Base-by-base conservation (phyloP, 1,140 invertebrate species). In the Calephelis virginiensis region DNA sequence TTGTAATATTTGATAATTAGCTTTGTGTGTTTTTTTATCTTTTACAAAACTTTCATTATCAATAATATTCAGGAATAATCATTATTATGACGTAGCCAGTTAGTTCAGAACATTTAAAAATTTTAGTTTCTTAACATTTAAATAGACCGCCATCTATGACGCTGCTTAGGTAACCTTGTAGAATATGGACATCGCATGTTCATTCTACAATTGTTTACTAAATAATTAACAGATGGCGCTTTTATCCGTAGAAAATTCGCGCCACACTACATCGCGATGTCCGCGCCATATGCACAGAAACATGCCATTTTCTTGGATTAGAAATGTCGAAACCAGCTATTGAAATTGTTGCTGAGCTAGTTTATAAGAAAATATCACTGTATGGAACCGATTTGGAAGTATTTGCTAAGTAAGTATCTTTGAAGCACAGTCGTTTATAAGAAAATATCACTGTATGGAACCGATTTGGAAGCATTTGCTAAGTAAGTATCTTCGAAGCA, bases 381-480 rank as follows among this genome's bases (percentile, higher is more conserved):
- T 92, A 92, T 71, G 89, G 77, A n/a, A 50, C 80, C 9, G 93
- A 93, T 80, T 86, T 93, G 67, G 92, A 93, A 81, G 87, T 86
- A 37, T 93, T 93, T 83, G 89, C 92, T 8, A 93, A 92, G 93
- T 93, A 85, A 64, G 78, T 43, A 43, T 28, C 28, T 28, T 28
- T 43, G 40, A 5, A 43, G 40, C 7, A 40, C 38, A 40, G 38
- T 40, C n/a, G n/a, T n/a, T 14, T 92, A 85, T 74, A 92, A 90
- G 76, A 92, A 93, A 78, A 62, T 93, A 17, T 64, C 70, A 45
- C 63, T 92, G 6, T 92, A 92, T 71, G 89, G 77, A n/a, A 50
- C 80, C 9, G 93, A 93, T 80, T 86, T 93, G 67, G 92, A 93
- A 81, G 87, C 86, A 28, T 93, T 93, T 83, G 89, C 92, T 8